Base-by-base conservation (phyloP, 1,140 invertebrate genomes). In the Euura lappo region DNA sequence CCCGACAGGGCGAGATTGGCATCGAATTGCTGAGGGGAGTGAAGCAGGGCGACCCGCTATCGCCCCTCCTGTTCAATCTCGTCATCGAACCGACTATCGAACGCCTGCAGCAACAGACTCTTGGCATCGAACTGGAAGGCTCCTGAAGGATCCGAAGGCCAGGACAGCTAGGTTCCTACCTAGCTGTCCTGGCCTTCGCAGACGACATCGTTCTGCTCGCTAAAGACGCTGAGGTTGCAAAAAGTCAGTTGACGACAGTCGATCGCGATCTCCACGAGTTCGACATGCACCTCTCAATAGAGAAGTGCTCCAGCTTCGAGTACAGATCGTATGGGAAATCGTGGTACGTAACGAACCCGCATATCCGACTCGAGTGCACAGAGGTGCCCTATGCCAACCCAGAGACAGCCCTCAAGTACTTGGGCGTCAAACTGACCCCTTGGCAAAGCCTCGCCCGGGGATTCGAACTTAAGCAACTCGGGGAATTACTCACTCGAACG, bases 171-270 rank as follows among this genome's bases (percentile, higher is more conserved):
- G n/a, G n/a, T n/a, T n/a, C n/a, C n/a, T n/a, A n/a, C n/a, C n/a
- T n/a, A n/a, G n/a, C n/a, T n/a, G n/a, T 28, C 28, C 28, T 28
- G 6, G 83, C 79, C 1, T 85, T 85, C 70, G 83, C 84, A 6
- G 83, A 86, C 65, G 84, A 85, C 72, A 7, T 85, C 8, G 76
- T 80, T 6, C 44, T 85, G 13, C 2, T 76, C 0, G 72, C 82
- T 3, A 65, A 66, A 0, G 73, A 74, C 6, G 11, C 47, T 44
- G 13, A 28, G 47, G 76, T 71, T 4, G 73, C 83, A 3, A 43
- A 75, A 65, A 6, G 65, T 44, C 72, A 71, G 45, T 67, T 79
- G 44, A 46, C 45, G 13, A 64, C 45, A 13, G 69, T 72, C 13
- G 47, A 69, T 43, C 13, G 43, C 13, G 78, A 73, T 65, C 74